A percentile compares a stretch with the other conserved stretches of the same genome.
phyloP scores from a whole-genome alignment of 2,888 invertebrate species.

The Zygaena filipendulae region DNA sequence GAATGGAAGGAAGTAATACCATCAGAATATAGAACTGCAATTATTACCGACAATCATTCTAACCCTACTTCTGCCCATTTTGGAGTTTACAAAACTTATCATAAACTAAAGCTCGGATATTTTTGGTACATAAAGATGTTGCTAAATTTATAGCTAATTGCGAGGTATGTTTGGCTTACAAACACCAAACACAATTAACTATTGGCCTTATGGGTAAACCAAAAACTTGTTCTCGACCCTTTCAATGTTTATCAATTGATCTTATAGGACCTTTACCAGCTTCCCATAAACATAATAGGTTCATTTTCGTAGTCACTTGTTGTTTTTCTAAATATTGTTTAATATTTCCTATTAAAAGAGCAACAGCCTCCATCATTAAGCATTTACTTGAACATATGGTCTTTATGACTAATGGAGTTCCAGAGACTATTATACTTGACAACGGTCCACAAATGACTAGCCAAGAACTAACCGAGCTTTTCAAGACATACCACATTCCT shows the following conservation, averaged over 20 bases:
- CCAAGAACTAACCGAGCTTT: slow-evolving; percentile 1
- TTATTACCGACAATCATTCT: not conserved
- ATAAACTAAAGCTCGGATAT: slow-evolving; percentile 12
- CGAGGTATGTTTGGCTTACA: slow-evolving; percentile 9
- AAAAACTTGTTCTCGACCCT: slow-evolving; percentile 13
- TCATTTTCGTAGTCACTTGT: slow-evolving; percentile 14
- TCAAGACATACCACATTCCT: slow-evolving; percentile 18
- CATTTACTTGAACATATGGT: slow-evolving; percentile 15
- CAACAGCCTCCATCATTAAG: slow-evolving; percentile 5
- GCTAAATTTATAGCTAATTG: slow-evolving; percentile 12
- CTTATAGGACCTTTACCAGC: slow-evolving; percentile 15
- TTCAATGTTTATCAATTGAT: slow-evolving; percentile 14
- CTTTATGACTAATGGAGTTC: slow-evolving; percentile 20
- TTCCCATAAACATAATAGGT: slow-evolving; percentile 10
- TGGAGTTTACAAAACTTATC: slow-evolving; percentile 16
- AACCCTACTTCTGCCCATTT: slow-evolving; percentile 3
- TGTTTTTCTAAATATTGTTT: slow-evolving; percentile 17
- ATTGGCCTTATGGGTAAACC: slow-evolving; percentile 16
- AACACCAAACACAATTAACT: slow-evolving; percentile 8
- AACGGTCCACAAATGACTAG: slow-evolving; percentile 20
- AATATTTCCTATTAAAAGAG: slow-evolving; percentile 8
- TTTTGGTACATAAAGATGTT: slow-evolving; percentile 18
- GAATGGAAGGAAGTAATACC: slow-evolving; percentile 4
- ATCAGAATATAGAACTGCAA: not conserved
- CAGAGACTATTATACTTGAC: slow-evolving; percentile 16